Conservation (phyloP, 2,888 invertebrate species). For the Drosophila meridionalis region DNA sequence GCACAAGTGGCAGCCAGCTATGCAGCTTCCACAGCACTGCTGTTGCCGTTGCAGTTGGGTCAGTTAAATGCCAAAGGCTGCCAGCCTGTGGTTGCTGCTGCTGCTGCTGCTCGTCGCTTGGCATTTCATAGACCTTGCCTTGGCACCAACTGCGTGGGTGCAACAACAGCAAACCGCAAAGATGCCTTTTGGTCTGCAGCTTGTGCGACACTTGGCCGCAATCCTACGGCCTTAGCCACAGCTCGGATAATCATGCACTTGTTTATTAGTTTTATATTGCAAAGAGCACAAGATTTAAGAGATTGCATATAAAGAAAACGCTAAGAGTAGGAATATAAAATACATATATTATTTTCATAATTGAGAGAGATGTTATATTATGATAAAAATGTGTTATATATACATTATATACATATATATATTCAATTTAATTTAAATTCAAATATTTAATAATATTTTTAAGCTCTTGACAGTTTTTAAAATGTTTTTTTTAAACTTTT, state of each 20-base stretch:
- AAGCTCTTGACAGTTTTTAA: too few relatives aligned
- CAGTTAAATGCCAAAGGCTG: conserved; percentile 66
- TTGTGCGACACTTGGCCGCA: conserved; percentile 44
- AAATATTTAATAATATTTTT: too few relatives aligned
- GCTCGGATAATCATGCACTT: conserved; percentile 50
- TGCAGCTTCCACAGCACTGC: conserved; percentile 51
- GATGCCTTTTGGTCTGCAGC: conserved; percentile 27
- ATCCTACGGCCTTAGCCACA: conserved; percentile 10
- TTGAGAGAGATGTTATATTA: too few relatives aligned
- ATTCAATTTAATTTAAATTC: too few relatives aligned
- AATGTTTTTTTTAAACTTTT: neutral
- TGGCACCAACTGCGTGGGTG: conserved; percentile 44
- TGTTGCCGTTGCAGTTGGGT: conserved; percentile 60
- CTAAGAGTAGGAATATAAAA: too few relatives aligned
- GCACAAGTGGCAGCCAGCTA: conserved; percentile 65
- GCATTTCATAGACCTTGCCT: conserved; percentile 41
- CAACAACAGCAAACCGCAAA: conserved; percentile 33
- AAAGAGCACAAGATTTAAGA: neutral
- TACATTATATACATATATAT: too few relatives aligned
- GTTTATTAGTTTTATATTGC: conserved; percentile 24
- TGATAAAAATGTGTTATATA: too few relatives aligned
- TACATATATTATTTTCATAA: too few relatives aligned
- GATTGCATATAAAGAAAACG: neutral
- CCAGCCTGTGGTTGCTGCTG: conserved; percentile 44
- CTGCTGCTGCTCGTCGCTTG: conserved; percentile 25